Conservation (phyloP, 2,113 vertebrate genomes). For the Gobius niger region DNA sequence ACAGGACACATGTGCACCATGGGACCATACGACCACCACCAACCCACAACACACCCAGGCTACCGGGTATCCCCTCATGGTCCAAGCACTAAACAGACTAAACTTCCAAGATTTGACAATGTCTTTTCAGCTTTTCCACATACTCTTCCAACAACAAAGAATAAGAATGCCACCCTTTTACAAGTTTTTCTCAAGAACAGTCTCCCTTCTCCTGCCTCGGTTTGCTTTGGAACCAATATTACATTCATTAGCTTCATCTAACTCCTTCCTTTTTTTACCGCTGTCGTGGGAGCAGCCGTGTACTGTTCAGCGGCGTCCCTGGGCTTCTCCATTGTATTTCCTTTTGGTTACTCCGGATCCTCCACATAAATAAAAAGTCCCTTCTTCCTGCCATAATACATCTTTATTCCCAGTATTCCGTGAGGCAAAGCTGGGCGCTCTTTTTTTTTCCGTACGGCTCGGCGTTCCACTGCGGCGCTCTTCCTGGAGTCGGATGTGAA, state of each 20-base stretch:
- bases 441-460: slow-evolving; percentile 26
- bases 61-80: too few relatives aligned
- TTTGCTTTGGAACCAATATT: background rate
- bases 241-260: slow-evolving; percentile 57
- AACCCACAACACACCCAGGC: too few relatives aligned
- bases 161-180: too few relatives aligned
- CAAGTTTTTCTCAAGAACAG: background rate
- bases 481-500: slow-evolving; percentile 67
- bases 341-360: slow-evolving; percentile 67
- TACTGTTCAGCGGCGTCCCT: slow-evolving; percentile 60
- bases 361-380: slow-evolving; percentile 66
- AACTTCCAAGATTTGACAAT: too few relatives aligned
- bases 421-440: slow-evolving; percentile 50
- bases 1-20: too few relatives aligned
- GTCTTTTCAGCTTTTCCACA: too few relatives aligned
- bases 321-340: slow-evolving; percentile 65
- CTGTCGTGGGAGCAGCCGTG: slow-evolving; percentile 56
- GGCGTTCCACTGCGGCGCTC: slow-evolving; percentile 29
- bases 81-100: too few relatives aligned
- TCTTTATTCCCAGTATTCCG: slow-evolving; percentile 72
- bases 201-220: background rate
- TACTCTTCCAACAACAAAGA: too few relatives aligned
- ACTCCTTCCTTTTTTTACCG: slow-evolving; percentile 29
- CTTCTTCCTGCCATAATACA: slow-evolving; percentile 67
- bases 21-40: too few relatives aligned